These are phyloP conservation scores for Cyanocitta stelleri DNA, from an alignment of 2,113 vertebrate species.

Conservation along the genomic window DNA sequence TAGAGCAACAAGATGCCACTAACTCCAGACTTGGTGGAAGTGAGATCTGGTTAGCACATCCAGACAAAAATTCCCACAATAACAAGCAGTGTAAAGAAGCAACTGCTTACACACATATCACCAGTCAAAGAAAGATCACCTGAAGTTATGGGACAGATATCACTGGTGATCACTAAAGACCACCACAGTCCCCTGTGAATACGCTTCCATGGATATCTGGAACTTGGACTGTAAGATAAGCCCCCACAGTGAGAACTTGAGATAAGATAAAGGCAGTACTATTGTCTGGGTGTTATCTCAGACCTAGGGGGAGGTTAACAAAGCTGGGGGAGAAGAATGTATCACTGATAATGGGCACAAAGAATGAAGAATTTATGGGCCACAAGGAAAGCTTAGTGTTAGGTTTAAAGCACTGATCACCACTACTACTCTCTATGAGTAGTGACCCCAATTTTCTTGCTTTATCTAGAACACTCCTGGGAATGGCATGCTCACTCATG, in stretches of 20 bases:
- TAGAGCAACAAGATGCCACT: neutral
- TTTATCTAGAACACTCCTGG: neutral
- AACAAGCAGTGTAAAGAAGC: neutral
- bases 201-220: neutral
- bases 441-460: neutral
- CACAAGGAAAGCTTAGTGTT: neutral
- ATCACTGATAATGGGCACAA: neutral
- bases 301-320: neutral
- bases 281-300: neutral
- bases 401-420: neutral
- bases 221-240: neutral
- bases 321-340: neutral
- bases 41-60: neutral
- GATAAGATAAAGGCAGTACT: neutral
- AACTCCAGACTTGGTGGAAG: neutral
- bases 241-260: neutral
- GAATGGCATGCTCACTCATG: neutral
- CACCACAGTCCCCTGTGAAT: neutral
- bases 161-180: fast-evolving
- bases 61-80: neutral
- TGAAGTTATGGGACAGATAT: neutral
- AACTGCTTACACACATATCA: neutral
- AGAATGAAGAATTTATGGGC: too few relatives aligned
- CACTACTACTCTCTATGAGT: neutral
- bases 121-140: neutral